These are phyloP conservation scores for Perizoma flavofasciatum DNA, from an alignment of 2,888 invertebrate species.

Conservation along the genomic window DNA sequence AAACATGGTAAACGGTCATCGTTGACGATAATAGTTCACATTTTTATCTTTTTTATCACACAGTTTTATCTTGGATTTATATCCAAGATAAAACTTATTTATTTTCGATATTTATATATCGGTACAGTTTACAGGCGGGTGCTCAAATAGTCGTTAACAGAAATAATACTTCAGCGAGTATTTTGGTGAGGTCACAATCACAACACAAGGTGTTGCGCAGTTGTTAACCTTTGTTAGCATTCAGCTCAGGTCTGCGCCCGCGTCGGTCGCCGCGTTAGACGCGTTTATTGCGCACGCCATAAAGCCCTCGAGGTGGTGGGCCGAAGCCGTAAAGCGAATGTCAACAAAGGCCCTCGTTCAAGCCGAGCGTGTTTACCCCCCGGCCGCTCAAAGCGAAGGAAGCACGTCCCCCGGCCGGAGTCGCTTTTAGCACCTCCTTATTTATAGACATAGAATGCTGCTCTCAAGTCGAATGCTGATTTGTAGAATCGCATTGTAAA, in stretches of 20 bases:
- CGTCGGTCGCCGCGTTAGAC: constrained; percentile 35
- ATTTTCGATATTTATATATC: constrained; percentile 31
- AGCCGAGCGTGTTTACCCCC: constrained; percentile 75
- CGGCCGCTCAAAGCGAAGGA: constrained; percentile 79
- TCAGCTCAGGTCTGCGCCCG: constrained; percentile 30
- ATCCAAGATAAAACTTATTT: constrained; percentile 29
- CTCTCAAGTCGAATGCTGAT: constrained; percentile 58
- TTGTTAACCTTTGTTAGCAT: constrained; percentile 49
- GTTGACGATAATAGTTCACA: constrained; percentile 51
- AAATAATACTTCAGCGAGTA: constrained; percentile 10
- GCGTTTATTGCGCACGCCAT: constrained; percentile 65
- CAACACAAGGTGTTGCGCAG: constrained; percentile 26
- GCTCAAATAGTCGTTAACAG: constrained; percentile 14
- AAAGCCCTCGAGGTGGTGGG: constrained; percentile 62
- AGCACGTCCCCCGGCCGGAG: constrained; percentile 76
- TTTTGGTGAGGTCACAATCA: constrained; percentile 19
- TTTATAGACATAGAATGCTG: constrained; percentile 76
- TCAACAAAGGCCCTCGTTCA: constrained; percentile 78
- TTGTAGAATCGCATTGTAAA: constrained; percentile 77
- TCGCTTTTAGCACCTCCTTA: constrained; percentile 83
- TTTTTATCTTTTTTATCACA: no score
- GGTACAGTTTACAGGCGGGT: constrained; percentile 6
- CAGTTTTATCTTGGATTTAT: no score
- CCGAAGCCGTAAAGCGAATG: constrained; percentile 70
- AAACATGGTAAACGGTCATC: constrained; percentile 53